Conservation (phyloP, 2,797 vertebrate species). For the Thaleichthys pacificus region DNA sequence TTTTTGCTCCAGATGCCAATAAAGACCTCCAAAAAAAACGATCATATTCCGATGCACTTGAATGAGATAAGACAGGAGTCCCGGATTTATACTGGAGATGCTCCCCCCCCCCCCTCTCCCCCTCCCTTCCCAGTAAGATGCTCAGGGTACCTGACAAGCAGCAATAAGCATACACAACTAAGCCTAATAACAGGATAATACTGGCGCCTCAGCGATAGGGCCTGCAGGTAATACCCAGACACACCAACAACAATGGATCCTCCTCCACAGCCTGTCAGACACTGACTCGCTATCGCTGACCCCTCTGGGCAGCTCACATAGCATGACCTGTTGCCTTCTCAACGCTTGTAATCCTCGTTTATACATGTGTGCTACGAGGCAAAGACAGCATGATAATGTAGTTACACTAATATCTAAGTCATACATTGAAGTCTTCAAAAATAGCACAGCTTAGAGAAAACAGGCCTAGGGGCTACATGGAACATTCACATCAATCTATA, state of each 20-base stretch:
- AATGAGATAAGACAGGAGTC: conserved; percentile 69
- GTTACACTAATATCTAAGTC: conserved; percentile 78
- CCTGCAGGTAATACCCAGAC: conserved; percentile 80
- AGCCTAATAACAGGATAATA: conserved; percentile 88
- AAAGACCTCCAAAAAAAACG: conserved; percentile 62
- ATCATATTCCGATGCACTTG: conserved; percentile 68
- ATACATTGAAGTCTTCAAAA: conserved; percentile 68
- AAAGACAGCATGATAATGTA: conserved; percentile 73
- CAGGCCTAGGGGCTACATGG: conserved; percentile 21
- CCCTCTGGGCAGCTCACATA: conserved; percentile 76
- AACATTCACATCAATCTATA: conserved; percentile 35
- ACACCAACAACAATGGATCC: conserved; percentile 77
- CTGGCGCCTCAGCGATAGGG: conserved; percentile 77
- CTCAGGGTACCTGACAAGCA: conserved; percentile 82
- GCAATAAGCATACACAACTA: conserved; percentile 83
- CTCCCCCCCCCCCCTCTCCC: conserved; percentile 61
- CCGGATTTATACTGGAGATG: conserved; percentile 57
- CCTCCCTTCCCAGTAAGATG: conserved; percentile 54
- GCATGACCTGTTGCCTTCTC: conserved; percentile 81
- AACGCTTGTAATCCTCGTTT: conserved; percentile 76
- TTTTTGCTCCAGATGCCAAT: too few relatives aligned
- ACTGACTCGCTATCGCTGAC: conserved; percentile 78
- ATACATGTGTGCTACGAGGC: conserved; percentile 73
- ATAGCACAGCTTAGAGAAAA: conserved; percentile 57
- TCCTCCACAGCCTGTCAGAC: conserved; percentile 81